A percentile compares a stretch with the other conserved stretches of the same genome.
Evolutionary conservation across 2,113 vertebrate genomes (phyloP).

Genomic region (Notechis scutatus): DNA sequence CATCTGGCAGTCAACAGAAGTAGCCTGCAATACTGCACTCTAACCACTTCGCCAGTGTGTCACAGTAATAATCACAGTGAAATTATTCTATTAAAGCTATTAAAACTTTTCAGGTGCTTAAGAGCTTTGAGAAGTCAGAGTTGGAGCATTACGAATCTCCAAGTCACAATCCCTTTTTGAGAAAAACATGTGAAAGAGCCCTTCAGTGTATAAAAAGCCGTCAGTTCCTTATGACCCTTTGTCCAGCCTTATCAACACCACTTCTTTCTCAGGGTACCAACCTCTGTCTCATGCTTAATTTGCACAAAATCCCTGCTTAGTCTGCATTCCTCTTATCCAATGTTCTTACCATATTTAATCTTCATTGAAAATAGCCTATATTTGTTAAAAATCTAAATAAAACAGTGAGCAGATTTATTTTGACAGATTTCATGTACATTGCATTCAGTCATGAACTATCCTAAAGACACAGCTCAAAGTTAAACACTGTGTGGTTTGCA

Average conservation of each 20-base stretch:
- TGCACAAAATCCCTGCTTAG: slow-evolving; percentile 9
- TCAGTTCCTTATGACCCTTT: background rate
- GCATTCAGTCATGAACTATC: background rate
- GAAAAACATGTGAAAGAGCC: background rate
- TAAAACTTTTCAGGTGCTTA: slow-evolving; percentile 13
- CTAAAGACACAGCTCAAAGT: background rate
- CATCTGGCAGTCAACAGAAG: too few relatives aligned
- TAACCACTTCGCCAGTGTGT: too few relatives aligned
- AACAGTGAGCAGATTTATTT: background rate
- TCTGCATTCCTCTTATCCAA: background rate
- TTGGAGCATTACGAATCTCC: background rate
- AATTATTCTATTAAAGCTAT: background rate
- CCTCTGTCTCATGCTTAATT: background rate
- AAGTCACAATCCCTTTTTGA: background rate
- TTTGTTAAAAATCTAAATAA: slow-evolving; percentile 16
- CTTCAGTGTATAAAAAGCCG: background rate
- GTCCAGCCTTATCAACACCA: background rate
- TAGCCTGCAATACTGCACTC: too few relatives aligned
- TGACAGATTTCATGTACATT: background rate
- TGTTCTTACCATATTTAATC: slow-evolving; percentile 7
- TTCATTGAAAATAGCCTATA: background rate
- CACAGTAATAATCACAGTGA: slow-evolving; percentile 13
- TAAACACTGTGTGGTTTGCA: background rate
- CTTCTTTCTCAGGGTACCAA: background rate
- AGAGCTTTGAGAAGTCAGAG: slow-evolving; percentile 2